These are phyloP conservation scores for Tachina lurida DNA, from an alignment of 2,888 invertebrate species.

Conservation along the genomic window DNA sequence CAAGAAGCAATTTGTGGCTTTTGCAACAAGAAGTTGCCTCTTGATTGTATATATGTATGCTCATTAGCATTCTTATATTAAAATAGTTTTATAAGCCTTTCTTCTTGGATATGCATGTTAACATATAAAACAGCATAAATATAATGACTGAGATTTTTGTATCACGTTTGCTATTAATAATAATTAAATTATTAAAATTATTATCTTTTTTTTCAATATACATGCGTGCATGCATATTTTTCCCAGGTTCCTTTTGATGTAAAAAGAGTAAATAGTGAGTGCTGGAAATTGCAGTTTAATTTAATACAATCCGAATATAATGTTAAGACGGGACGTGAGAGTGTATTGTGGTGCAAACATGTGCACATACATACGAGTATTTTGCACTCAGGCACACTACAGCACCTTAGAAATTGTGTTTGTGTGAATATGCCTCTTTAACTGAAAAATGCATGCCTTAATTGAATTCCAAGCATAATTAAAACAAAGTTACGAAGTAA, in stretches of 20 bases:
- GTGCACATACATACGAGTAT: neutral
- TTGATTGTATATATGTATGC: too few relatives aligned
- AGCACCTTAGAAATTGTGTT: neutral
- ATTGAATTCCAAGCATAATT: slow-evolving; percentile 26
- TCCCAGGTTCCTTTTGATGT: neutral
- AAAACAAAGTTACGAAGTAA: neutral
- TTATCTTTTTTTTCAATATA: slow-evolving; percentile 7
- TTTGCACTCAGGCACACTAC: neutral
- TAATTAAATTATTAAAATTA: slow-evolving; percentile 42
- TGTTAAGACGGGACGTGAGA: neutral
- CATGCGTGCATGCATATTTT: neutral
- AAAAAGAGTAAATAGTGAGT: neutral
- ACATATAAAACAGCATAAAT: too few relatives aligned
- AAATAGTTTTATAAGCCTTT: neutral
- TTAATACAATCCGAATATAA: neutral
- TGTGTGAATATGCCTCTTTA: slow-evolving; percentile 11
- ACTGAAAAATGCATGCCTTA: slow-evolving; percentile 32
- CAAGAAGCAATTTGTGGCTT: too few relatives aligned
- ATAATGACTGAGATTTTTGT: neutral
- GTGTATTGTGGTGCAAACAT: neutral
- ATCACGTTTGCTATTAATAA: slow-evolving; percentile 14
- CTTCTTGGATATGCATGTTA: neutral
- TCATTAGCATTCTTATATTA: too few relatives aligned
- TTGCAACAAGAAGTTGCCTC: too few relatives aligned
- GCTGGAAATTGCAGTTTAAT: slow-evolving; percentile 12